Base-by-base conservation (phyloP, 2,797 vertebrate species). In the Sebastes ruberrimus region DNA sequence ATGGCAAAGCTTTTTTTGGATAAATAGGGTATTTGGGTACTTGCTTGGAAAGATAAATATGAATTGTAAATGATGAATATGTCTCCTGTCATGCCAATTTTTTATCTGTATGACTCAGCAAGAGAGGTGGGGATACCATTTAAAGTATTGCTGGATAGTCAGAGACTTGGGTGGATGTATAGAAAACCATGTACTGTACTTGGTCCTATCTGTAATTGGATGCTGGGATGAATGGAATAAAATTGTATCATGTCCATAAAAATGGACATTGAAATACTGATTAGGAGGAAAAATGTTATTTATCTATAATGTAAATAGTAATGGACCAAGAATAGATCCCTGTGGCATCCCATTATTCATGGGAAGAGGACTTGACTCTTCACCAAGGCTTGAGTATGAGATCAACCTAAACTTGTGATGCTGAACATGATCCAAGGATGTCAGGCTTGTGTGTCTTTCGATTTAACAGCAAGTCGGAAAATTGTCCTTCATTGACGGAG, bases 221-320 rank as follows among this genome's bases (percentile, higher is more conserved):
- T 2, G 13, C 16, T 62, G 13, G 3, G 28, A 5, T n/a, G 4
- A 7, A 0, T 13, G 8, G 9, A 70, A 68, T 67, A 35, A 2
- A 52, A 52, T 22, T 25, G 8, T 59, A 42, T 74, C 52, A 73
- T 65, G 70, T 70, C 25, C 71, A 66, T 56, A 71, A 25, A 70
- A 55, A 49, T 1, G 2, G 5, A 3, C 0, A 5, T 67, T 35
- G 5, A 33, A 18, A 49, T 4, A 23, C 18, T 25, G 9, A 57
- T 13, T 14, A 7, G 32, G 20, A 55, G 4, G 2, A 72, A 46
- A n/a, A 2, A 13, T 42, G 18, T 10, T 33, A 53, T 38, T 25
- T 46, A 20, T 30, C 11, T 57, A 1, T 27, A 10, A 23, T 71
- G 14, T 9, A 30, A 70, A 55, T 14, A 46, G 2, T 46, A 67